These are phyloP conservation scores for Drepana arcuata DNA, from an alignment of 1,140 invertebrate genomes.

Conservation along the genomic window DNA sequence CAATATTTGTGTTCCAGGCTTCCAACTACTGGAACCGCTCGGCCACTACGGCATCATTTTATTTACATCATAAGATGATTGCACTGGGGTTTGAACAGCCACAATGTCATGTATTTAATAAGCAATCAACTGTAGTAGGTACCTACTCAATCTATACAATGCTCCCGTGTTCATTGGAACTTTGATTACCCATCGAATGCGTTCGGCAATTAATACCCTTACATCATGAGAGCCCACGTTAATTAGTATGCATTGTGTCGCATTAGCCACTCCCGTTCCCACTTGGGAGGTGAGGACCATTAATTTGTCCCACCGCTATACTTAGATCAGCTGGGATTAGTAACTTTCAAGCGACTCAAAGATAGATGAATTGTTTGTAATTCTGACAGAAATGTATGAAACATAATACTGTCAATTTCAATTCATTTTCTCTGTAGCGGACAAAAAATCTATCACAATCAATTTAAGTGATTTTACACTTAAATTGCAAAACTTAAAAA, in stretches of 20 bases:
- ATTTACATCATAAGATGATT: not conserved
- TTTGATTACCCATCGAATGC: not conserved
- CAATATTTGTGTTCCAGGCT: too few species aligned
- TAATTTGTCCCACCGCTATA: slow-evolving; percentile 6
- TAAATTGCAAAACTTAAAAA: too few species aligned
- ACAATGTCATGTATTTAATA: too few species aligned
- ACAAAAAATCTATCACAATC: too few species aligned
- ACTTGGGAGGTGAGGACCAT: slow-evolving; percentile 9
- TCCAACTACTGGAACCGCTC: too few species aligned
- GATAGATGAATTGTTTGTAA: not conserved
- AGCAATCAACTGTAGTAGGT: too few species aligned
- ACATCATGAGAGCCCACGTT: not conserved
- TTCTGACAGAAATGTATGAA: not conserved
- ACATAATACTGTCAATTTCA: slow-evolving; percentile 1
- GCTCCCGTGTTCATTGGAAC: slow-evolving; percentile 1
- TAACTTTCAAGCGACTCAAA: too few species aligned
- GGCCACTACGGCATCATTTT: too few species aligned
- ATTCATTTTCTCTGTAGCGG: too few species aligned
- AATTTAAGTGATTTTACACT: slow-evolving; percentile 2
- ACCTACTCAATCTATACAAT: too few species aligned
- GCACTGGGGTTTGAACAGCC: not conserved
- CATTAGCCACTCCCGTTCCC: slow-evolving; percentile 4
- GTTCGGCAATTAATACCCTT: not conserved
- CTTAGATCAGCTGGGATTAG: slow-evolving; percentile 5
- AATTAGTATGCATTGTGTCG: slow-evolving; percentile 8